Percentiles rank a stretch among this genome's conserved stretches.
Conservation (phyloP, 2,888 invertebrate genomes). For the Globia sparganii region DNA sequence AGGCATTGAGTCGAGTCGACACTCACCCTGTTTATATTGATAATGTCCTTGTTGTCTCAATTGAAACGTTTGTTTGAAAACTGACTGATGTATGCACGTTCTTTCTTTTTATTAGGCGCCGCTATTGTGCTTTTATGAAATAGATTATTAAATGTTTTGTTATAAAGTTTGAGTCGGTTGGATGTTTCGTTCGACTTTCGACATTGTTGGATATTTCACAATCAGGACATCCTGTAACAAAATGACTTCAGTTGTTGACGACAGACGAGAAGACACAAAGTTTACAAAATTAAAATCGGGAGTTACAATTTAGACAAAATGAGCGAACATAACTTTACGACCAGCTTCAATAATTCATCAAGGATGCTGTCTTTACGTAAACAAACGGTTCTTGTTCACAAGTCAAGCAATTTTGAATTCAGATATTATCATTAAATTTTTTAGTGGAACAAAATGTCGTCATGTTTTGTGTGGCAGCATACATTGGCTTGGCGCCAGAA, state of each 20-base stretch:
- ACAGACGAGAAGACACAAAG: background rate
- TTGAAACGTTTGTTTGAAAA: slow-evolving; percentile 59
- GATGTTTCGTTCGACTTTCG: background rate
- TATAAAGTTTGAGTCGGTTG: background rate
- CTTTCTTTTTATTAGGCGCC: slow-evolving; percentile 22
- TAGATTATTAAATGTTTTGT: background rate
- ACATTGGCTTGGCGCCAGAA: slow-evolving; percentile 83
- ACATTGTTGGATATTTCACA: slow-evolving; percentile 9
- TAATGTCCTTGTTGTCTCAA: slow-evolving; percentile 74
- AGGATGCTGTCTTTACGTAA: slow-evolving; percentile 32
- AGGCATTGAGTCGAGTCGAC: slow-evolving; percentile 74
- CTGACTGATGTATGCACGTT: slow-evolving; percentile 22
- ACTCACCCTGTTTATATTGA: slow-evolving; percentile 80
- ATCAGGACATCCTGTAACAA: background rate
- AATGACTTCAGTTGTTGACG: background rate
- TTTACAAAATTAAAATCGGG: slow-evolving; percentile 7
- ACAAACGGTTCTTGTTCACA: slow-evolving; percentile 43
- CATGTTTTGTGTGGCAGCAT: slow-evolving; percentile 76
- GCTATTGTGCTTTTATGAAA: background rate
- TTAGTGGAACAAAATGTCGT: slow-evolving; percentile 75
- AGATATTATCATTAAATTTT: slow-evolving; percentile 70
- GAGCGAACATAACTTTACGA: slow-evolving; percentile 13
- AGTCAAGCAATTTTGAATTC: slow-evolving; percentile 47
- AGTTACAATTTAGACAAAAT: slow-evolving; percentile 5
- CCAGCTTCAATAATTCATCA: slow-evolving; percentile 37